A percentile compares a stretch with the other conserved stretches of the same genome.
Evolutionary conservation across 2,888 invertebrate genomes (phyloP).

Genomic region (Fragum whitleyi): DNA sequence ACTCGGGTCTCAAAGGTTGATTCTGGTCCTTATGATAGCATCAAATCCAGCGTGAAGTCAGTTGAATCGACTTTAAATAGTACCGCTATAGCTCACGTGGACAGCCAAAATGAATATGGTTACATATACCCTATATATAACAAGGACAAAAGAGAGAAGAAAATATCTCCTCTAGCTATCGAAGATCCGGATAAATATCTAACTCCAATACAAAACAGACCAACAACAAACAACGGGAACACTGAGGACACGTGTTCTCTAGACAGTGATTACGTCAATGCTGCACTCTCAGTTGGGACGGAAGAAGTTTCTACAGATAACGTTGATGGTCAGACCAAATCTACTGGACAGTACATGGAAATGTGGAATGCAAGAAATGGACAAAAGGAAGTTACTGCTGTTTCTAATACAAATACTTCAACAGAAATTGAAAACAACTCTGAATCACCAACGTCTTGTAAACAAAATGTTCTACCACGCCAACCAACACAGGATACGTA

Average conservation of each 20-base stretch:
- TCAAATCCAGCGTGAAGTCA: constrained; percentile 3
- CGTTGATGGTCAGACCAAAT: not conserved
- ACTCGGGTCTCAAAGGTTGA: not conserved
- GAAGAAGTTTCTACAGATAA: not conserved
- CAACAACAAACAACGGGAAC: not conserved
- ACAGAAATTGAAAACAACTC: not conserved
- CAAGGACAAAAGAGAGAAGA: not conserved
- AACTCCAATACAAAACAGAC: not conserved
- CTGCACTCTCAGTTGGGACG: not conserved
- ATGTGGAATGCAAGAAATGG: not conserved
- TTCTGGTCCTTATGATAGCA: constrained; percentile 14
- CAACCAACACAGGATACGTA: not conserved
- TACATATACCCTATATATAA: not conserved
- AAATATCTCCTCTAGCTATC: not conserved
- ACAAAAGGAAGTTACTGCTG: not conserved
- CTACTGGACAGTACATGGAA: not conserved
- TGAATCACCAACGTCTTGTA: not conserved
- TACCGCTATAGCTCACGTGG: not conserved
- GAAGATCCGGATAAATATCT: not conserved
- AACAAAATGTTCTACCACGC: not conserved
- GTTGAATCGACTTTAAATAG: not conserved
- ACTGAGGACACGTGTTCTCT: not conserved
- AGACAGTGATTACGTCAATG: constrained; percentile 11
- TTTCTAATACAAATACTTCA: not conserved
- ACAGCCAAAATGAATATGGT: not conserved